Evolutionary conservation across 1,140 invertebrate species (phyloP).

Genomic region (Conus ventricosus): DNA sequence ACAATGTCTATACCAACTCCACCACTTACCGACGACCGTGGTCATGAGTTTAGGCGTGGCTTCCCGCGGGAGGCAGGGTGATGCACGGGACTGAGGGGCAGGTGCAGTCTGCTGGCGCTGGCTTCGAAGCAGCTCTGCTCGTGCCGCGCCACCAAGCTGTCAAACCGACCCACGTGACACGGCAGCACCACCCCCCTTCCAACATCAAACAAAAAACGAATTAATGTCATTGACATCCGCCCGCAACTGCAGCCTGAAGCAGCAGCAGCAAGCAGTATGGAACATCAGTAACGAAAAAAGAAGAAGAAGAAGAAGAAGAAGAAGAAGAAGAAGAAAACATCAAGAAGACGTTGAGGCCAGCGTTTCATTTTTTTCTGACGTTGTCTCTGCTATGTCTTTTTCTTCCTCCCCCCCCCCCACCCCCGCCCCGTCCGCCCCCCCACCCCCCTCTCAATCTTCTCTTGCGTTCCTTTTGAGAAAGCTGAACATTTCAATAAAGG

Average conservation of each 20-base stretch:
- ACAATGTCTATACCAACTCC: too few relatives aligned
- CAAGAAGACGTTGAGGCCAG: too few relatives aligned
- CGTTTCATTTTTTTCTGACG: too few relatives aligned
- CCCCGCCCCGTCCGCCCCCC: too few relatives aligned
- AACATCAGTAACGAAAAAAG: not conserved
- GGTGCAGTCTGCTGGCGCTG: constrained; percentile 49
- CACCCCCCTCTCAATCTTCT: too few relatives aligned
- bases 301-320: not conserved
- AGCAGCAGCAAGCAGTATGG: not conserved
- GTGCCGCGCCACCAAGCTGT: constrained; percentile 50
- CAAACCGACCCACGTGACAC: constrained; percentile 51
- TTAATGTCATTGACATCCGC: constrained; percentile 25
- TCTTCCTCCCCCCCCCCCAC: too few relatives aligned
- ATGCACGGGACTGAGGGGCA: constrained; percentile 46
- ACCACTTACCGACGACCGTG: constrained; percentile 47
- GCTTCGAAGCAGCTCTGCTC: constrained; percentile 51
- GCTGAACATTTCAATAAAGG: too few relatives aligned
- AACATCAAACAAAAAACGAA: too few relatives aligned
- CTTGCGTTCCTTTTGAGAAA: too few relatives aligned
- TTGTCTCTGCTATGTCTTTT: too few relatives aligned
- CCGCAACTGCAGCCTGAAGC: not conserved
- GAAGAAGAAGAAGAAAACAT: not conserved
- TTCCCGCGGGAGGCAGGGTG: constrained; percentile 28
- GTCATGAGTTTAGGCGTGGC: constrained; percentile 51
- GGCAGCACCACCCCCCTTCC: constrained; percentile 42